These are phyloP conservation scores for Agriopis aurantiaria DNA, from an alignment of 2,888 invertebrate species.

Conservation along the genomic window DNA sequence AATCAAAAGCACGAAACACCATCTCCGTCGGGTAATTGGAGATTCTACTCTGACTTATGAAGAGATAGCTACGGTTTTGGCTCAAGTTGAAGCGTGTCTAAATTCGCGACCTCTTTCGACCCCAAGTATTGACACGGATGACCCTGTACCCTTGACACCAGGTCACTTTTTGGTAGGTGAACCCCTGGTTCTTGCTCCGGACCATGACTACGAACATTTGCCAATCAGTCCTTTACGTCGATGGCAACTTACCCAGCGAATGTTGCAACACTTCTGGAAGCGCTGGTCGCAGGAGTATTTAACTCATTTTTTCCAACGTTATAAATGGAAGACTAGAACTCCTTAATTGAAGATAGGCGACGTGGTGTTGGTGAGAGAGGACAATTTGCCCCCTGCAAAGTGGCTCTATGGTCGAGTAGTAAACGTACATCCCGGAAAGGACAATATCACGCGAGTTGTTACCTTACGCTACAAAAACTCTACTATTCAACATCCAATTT, in stretches of 20 bases:
- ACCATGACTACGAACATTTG: too few species aligned
- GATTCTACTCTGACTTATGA: too few species aligned
- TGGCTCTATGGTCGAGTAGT: background rate
- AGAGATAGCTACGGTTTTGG: too few species aligned
- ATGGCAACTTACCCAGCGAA: conserved; percentile 5
- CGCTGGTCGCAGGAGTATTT: conserved; percentile 2
- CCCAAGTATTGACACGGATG: too few species aligned
- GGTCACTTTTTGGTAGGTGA: too few species aligned
- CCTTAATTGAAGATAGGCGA: background rate
- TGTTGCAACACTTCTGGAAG: conserved; percentile 1
- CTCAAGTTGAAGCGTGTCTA: too few species aligned
- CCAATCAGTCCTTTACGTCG: too few species aligned
- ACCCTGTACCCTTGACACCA: too few species aligned
- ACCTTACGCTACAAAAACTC: background rate
- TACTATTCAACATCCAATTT: background rate
- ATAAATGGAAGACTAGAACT: background rate
- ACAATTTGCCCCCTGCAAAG: background rate
- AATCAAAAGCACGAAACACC: too few species aligned
- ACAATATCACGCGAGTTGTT: background rate
- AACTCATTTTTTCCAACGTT: background rate
- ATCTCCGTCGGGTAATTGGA: too few species aligned
- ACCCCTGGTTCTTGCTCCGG: too few species aligned
- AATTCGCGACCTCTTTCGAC: too few species aligned
- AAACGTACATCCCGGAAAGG: background rate
- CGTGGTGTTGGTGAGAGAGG: background rate